Evolutionary conservation across 2,888 invertebrate species (phyloP), one percentile per base, ranked within the genome.

Genomic region (Ypsolopha sequella): DNA sequence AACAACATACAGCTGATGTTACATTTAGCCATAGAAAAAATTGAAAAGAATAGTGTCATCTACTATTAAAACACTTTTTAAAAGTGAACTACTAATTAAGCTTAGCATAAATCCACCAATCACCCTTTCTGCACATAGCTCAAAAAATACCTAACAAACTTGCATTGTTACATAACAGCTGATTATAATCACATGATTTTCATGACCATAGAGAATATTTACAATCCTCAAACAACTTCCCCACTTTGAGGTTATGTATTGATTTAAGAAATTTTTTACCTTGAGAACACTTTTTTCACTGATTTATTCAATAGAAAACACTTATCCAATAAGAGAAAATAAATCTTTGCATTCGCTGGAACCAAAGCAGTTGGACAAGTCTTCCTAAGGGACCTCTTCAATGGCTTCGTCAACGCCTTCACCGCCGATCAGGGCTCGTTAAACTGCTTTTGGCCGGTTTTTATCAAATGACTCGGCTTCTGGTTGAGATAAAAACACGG

Each of bases 101-200:
- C 24, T 24, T 24, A 24, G 24, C 24, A 24, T 24, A 24, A 24
- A 24, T n/a, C 24, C 24, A 24, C 24, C 24, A 24, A 24, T 24
- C 24, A 24, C 24, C 24, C 24, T 24, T 24, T 24, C 24, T 24
- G 24, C 24, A 24, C 24, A 24, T 24, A 24, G 24, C 24, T 24
- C 24, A 24, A 4, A 24, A 24, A 24, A 24, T 24, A 24, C 24
- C 24, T 24, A 24, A 24, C 24, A 24, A 58, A 61, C 63, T 63
- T 66, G 68, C 61, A 63, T 59, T 59, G 24, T 24, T 24, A 24
- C 24, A 24, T 24, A 24, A 24, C 24, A 24, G 24, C 24, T 24
- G 24, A 24, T 67, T 59, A 60, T 60, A 66, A 74, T 77, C 80
- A 82, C 78, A 80, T 75, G 77, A 74, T 74, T 73, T 65, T 62